These are phyloP conservation scores for Stenchaetothrips biformis DNA, from an alignment of 2,888 invertebrate genomes.

Conservation along the genomic window DNA sequence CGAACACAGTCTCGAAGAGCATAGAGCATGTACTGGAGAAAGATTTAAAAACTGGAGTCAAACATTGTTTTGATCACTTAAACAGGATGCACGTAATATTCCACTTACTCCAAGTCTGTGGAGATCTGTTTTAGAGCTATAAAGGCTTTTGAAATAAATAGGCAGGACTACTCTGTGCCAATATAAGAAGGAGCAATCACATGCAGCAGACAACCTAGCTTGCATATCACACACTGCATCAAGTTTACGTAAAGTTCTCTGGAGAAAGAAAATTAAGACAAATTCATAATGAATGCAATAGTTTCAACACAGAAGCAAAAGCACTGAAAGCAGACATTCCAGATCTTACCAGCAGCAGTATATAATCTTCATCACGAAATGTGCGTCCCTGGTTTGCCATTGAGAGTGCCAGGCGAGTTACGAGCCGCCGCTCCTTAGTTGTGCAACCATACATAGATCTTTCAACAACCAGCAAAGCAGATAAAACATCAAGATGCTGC, in stretches of 20 bases:
- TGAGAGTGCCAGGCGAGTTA: slow-evolving; percentile 63
- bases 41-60: slow-evolving; percentile 32
- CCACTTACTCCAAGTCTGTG: slow-evolving; percentile 55
- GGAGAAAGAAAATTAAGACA: too few species aligned
- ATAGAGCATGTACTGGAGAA: slow-evolving; percentile 50
- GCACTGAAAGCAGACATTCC: background rate
- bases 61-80: slow-evolving; percentile 27
- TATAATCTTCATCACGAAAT: slow-evolving; percentile 59
- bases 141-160: slow-evolving; percentile 68
- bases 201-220: slow-evolving; percentile 54
- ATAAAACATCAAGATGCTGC: slow-evolving; percentile 63
- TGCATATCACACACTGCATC: slow-evolving; percentile 59
- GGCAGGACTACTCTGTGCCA: slow-evolving; percentile 76
- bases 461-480: slow-evolving; percentile 70
- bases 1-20: slow-evolving; percentile 45
- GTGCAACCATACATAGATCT: slow-evolving; percentile 55
- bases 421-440: slow-evolving; percentile 52
- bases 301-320: background rate
- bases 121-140: slow-evolving; percentile 61
- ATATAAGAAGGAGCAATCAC: slow-evolving; percentile 71
- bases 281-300: background rate
- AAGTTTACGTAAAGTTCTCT: slow-evolving; percentile 57
- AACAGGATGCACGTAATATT: background rate
- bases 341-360: slow-evolving; percentile 47
- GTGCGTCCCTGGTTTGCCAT: slow-evolving; percentile 59